These are phyloP conservation scores for Pseudobourletiella spinata DNA, from an alignment of 1,140 invertebrate species.

Conservation along the genomic window DNA sequence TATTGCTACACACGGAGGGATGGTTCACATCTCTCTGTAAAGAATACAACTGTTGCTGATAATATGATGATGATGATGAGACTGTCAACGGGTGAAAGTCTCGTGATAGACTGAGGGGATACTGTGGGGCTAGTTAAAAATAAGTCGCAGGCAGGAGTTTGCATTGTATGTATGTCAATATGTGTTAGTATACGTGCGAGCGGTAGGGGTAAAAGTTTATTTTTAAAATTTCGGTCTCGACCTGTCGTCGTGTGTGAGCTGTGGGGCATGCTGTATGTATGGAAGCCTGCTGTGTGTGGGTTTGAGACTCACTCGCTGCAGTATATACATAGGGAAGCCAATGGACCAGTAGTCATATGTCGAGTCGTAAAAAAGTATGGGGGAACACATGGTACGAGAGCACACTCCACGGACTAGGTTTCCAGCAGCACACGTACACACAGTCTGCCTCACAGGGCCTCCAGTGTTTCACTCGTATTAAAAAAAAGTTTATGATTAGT, in stretches of 20 bases:
- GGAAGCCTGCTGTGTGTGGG: not conserved
- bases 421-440: no score
- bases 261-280: not conserved
- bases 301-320: no score
- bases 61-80: not conserved
- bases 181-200: no score
- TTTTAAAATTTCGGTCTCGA: not conserved
- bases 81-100: not conserved
- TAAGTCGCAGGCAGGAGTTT: not conserved
- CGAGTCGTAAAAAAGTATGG: not conserved
- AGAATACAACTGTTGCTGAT: not conserved
- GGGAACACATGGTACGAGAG: not conserved
- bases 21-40: not conserved
- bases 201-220: no score
- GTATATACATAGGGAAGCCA: not conserved
- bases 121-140: not conserved
- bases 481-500: no score
- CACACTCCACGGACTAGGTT: no score
- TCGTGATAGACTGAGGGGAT: not conserved
- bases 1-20: no score
- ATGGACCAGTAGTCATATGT: not conserved
- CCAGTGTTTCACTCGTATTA: no score
- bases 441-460: no score
- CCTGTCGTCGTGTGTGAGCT: not conserved
- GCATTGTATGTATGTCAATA: not conserved